A percentile compares a stretch with the other conserved stretches of the same genome.
Conservation (phyloP, 2,888 invertebrate genomes). For the Euplexia lucipara region DNA sequence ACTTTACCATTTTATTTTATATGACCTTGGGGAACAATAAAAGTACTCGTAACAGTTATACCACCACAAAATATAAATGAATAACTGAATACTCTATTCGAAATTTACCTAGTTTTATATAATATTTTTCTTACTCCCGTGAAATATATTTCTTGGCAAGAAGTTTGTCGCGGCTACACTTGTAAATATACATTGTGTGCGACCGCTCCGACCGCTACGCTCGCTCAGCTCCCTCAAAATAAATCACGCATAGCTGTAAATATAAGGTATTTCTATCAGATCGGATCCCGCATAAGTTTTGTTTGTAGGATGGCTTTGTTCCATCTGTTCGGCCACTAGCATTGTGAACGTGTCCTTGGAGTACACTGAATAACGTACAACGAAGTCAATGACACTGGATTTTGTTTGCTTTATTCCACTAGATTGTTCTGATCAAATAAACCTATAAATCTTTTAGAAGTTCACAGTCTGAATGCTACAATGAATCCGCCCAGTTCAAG, state of each 20-base stretch:
- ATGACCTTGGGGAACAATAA: neutral
- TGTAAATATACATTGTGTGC: conserved; percentile 19
- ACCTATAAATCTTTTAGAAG: conserved; percentile 12
- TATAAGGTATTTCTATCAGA: conserved; percentile 33
- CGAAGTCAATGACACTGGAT: neutral
- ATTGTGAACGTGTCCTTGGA: conserved; percentile 2
- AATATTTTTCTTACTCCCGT: conserved; percentile 20
- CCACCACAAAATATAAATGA: conserved; percentile 32
- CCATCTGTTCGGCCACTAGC: conserved; percentile 11
- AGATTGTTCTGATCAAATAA: conserved; percentile 23
- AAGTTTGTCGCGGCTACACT: conserved; percentile 10
- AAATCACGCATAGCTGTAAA: conserved; percentile 24
- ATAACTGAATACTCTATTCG: conserved; percentile 35
- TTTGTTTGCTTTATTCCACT: conserved; percentile 12
- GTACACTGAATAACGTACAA: neutral
- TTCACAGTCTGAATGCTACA: conserved; percentile 1
- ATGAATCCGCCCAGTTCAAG: neutral
- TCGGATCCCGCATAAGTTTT: conserved; percentile 12
- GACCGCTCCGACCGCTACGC: neutral
- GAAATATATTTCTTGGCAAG: conserved; percentile 15
- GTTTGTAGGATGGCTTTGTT: conserved; percentile 15
- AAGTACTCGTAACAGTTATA: neutral
- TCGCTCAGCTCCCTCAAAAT: neutral
- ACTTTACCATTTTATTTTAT: neutral
- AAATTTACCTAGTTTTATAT: conserved; percentile 31